Evolutionary conservation across 2,113 vertebrate genomes (phyloP).

Genomic region (Callithrix jacchus): DNA sequence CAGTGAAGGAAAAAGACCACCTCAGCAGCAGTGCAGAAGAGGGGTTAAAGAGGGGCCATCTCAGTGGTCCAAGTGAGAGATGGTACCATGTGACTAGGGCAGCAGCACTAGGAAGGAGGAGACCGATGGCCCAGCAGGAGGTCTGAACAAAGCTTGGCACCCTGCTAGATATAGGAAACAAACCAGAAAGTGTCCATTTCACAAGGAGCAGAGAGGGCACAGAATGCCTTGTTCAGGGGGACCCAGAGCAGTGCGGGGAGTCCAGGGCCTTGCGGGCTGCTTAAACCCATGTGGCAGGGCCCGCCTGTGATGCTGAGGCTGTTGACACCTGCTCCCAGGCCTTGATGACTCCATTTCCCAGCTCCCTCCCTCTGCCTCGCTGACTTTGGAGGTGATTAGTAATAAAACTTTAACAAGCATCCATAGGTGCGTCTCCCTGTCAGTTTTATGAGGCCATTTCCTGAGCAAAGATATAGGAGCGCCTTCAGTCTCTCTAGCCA

Average conservation of each 20-base stretch:
- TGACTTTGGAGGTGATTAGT: conserved; percentile 93
- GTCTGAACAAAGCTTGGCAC: background rate
- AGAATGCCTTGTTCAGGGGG: background rate
- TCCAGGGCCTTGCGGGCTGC: background rate
- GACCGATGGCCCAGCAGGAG: background rate
- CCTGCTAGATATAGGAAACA: background rate
- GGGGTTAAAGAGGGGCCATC: background rate
- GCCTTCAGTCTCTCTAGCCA: conserved; percentile 83
- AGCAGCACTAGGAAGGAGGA: background rate
- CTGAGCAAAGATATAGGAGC: conserved; percentile 86
- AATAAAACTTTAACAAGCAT: conserved; percentile 96
- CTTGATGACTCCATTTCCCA: conserved; percentile 88
- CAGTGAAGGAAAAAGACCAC: background rate
- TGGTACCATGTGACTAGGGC: background rate
- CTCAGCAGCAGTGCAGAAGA: background rate
- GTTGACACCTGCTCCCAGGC: conserved; percentile 64
- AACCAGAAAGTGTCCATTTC: background rate
- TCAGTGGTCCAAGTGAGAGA: background rate
- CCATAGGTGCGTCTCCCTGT: conserved; percentile 91
- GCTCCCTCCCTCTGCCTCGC: conserved; percentile 67
- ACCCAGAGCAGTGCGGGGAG: background rate
- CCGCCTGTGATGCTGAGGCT: background rate
- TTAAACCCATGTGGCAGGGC: background rate
- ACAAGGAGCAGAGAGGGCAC: accelerated
- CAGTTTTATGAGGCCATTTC: conserved; percentile 94